Conservation (phyloP, 1,140 invertebrate species). For the Nebria ingens region DNA sequence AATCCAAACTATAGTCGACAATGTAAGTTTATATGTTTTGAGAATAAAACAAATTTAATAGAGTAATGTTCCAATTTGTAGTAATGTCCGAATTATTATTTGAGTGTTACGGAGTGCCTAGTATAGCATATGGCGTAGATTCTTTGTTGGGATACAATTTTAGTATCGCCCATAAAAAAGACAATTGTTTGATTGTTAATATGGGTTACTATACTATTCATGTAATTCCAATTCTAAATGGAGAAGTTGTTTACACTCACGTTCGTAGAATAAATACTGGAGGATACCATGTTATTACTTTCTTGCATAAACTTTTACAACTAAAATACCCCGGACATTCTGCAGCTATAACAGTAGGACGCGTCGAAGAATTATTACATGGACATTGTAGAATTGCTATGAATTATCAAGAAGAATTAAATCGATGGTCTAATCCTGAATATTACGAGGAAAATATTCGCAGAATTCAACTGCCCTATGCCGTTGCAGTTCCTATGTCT, state of each 20-base stretch:
- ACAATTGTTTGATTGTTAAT: slow-evolving; percentile 65
- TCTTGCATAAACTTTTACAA: slow-evolving; percentile 83
- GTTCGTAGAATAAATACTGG: slow-evolving; percentile 77
- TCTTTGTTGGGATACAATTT: slow-evolving; percentile 67
- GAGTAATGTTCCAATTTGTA: slow-evolving; percentile 38
- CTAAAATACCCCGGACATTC: slow-evolving; percentile 89
- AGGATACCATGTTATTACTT: slow-evolving; percentile 74
- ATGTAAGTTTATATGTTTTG: slow-evolving; percentile 45
- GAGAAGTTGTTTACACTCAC: slow-evolving; percentile 55
- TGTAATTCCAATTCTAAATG: slow-evolving; percentile 71
- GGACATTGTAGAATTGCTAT: slow-evolving; percentile 66
- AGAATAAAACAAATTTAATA: slow-evolving; percentile 15
- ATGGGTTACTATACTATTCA: slow-evolving; percentile 84
- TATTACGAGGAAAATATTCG: slow-evolving; percentile 77
- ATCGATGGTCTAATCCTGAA: slow-evolving; percentile 66
- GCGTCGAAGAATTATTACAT: slow-evolving; percentile 79
- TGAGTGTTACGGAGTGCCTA: slow-evolving; percentile 84
- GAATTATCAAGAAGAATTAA: slow-evolving; percentile 69
- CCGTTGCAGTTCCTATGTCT: slow-evolving; percentile 42
- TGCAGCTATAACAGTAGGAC: slow-evolving; percentile 72
- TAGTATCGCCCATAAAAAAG: slow-evolving; percentile 50
- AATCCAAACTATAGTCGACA: slow-evolving; percentile 88
- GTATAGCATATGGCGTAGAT: slow-evolving; percentile 79
- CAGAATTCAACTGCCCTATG: slow-evolving; percentile 75
- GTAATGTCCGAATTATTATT: slow-evolving; percentile 93